Percentiles rank a stretch among this genome's conserved stretches.
Evolutionary conservation across 1,140 invertebrate genomes (phyloP).

Genomic region (Maniola jurtina): DNA sequence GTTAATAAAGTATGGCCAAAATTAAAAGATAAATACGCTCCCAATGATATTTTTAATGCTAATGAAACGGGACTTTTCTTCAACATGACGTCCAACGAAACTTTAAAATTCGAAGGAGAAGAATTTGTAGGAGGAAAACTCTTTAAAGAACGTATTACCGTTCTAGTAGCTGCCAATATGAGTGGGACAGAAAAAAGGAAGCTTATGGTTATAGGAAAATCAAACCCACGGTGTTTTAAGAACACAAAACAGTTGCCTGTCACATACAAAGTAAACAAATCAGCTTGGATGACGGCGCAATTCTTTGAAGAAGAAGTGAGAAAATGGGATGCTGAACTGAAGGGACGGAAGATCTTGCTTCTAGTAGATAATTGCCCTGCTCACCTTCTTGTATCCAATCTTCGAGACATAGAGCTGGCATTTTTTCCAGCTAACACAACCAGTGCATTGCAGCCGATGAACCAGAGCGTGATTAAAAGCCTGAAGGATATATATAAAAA

Average conservation of each 20-base stretch:
- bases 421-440: conserved; percentile 70
- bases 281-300: conserved; percentile 75
- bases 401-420: conserved; percentile 60
- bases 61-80: conserved; percentile 75
- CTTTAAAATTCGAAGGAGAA: conserved; percentile 50
- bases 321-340: conserved; percentile 47
- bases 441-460: conserved; percentile 70
- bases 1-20: conserved; percentile 42
- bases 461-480: conserved; percentile 68
- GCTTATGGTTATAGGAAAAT: conserved; percentile 18
- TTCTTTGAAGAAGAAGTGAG: conserved; percentile 49
- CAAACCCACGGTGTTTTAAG: conserved; percentile 15
- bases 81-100: conserved; percentile 37
- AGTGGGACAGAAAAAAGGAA: conserved; percentile 20
- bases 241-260: conserved; percentile 56
- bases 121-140: conserved; percentile 21
- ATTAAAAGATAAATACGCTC: conserved; percentile 38
- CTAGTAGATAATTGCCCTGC: conserved; percentile 56
- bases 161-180: conserved; percentile 24
- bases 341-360: conserved; percentile 53
- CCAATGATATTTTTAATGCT: conserved; percentile 69
- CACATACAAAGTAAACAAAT: conserved; percentile 68
- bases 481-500: conserved; percentile 42
- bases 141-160: conserved; percentile 24
- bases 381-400: conserved; percentile 47